These are phyloP conservation scores for Netelia inedita DNA, from an alignment of 2,888 invertebrate genomes.

Conservation along the genomic window DNA sequence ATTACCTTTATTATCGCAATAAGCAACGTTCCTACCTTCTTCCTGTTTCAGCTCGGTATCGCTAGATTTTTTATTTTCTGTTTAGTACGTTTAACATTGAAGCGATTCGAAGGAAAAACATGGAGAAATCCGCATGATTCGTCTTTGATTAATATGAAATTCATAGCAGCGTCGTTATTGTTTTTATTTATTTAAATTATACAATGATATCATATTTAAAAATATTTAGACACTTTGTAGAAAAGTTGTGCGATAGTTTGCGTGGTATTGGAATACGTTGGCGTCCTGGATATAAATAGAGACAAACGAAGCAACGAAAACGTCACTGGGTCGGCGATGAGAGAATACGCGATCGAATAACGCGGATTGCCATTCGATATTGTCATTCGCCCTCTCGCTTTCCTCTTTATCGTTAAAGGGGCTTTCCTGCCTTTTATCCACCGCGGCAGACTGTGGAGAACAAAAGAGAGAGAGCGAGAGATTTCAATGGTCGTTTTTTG, in stretches of 20 bases:
- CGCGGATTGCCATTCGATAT: slow-evolving; percentile 57
- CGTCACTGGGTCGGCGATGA: slow-evolving; percentile 51
- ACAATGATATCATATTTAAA: neutral
- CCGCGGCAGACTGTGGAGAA: neutral
- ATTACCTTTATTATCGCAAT: no score
- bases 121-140: no score
- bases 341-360: slow-evolving; percentile 58
- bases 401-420: slow-evolving; percentile 16
- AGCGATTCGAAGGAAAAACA: no score
- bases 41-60: no score
- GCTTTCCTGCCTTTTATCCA: slow-evolving; percentile 20
- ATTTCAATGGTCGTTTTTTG: neutral
- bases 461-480: neutral
- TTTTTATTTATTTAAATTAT: no score
- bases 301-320: slow-evolving; percentile 15
- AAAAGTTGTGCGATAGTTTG: slow-evolving; percentile 8
- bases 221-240: neutral
- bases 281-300: slow-evolving; percentile 28
- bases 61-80: no score
- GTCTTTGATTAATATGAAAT: no score
- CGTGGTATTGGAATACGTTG: neutral
- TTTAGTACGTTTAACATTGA: no score
- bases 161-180: no score
- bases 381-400: slow-evolving; percentile 7
- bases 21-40: no score